A percentile compares a stretch with the other conserved stretches of the same genome.
phyloP scores from a whole-genome alignment of 2,113 vertebrate species.

The Vulpes ferrilata region DNA sequence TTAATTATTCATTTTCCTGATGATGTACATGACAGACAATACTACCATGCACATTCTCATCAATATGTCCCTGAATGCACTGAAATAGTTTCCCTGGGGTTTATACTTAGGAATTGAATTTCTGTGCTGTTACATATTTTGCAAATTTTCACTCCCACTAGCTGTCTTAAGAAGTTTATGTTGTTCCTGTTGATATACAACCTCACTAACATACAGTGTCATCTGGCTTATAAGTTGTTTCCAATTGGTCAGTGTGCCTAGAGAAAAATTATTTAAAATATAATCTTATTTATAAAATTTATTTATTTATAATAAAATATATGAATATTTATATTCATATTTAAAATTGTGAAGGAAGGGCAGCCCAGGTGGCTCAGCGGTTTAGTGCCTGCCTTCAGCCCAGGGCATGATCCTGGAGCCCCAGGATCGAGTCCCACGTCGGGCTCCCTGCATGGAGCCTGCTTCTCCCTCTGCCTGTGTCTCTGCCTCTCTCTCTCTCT shows the following conservation, averaged over 20 bases:
- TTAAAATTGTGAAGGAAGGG: neutral
- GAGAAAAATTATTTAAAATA: neutral
- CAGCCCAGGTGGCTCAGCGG: too few relatives aligned
- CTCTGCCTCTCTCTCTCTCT: too few relatives aligned
- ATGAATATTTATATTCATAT: neutral
- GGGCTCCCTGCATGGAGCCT: too few relatives aligned
- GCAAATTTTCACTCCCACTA: neutral
- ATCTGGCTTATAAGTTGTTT: neutral
- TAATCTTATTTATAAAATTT: too few relatives aligned
- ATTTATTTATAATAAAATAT: too few relatives aligned
- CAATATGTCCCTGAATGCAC: neutral
- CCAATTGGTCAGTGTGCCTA: neutral
- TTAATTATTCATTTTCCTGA: slow-evolving; percentile 15
- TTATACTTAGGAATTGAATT: neutral
- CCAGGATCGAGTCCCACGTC: too few relatives aligned
- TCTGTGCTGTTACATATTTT: neutral
- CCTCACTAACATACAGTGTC: neutral
- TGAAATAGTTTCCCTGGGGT: neutral
- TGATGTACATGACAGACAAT: neutral
- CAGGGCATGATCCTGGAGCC: too few relatives aligned
- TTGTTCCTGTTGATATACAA: neutral
- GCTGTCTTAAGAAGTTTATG: neutral
- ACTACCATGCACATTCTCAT: neutral
- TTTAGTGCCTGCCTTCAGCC: too few relatives aligned
- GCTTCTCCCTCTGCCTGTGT: too few relatives aligned